Evolutionary conservation across 2,797 vertebrate species (phyloP).

Genomic region (Lepus townsendii): DNA sequence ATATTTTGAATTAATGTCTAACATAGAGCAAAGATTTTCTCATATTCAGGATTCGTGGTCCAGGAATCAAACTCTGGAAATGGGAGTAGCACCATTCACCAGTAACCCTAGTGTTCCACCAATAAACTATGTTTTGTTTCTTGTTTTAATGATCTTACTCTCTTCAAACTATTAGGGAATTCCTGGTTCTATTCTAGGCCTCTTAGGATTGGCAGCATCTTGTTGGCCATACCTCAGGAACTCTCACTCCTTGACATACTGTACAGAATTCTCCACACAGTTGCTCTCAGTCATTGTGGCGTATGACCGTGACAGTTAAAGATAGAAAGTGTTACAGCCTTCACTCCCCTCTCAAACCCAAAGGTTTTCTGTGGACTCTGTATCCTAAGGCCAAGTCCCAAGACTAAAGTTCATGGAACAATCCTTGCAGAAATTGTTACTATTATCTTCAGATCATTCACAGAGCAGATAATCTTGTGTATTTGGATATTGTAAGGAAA

Average conservation of each 20-base stretch:
- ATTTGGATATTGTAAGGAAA: not conserved
- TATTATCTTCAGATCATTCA: not conserved
- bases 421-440: accelerated
- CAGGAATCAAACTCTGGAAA: not conserved
- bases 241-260: not conserved
- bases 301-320: not conserved
- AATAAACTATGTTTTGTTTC: not conserved
- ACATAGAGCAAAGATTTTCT: not conserved
- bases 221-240: not conserved
- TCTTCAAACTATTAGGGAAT: not conserved
- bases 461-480: accelerated
- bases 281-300: not conserved
- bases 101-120: not conserved
- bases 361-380: not conserved
- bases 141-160: not conserved
- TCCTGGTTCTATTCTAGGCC: not conserved
- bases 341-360: not conserved
- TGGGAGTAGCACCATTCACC: not conserved
- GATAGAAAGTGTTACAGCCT: too few relatives aligned
- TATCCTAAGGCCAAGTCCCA: not conserved
- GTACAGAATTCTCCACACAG: not conserved
- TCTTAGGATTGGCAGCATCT: not conserved
- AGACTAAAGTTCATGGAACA: not conserved
- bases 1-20: not conserved
- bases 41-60: not conserved